Percentiles rank a stretch among this genome's conserved stretches.
phyloP scores from a whole-genome alignment of 1,140 invertebrate genomes.

The Steinernema feltiae region DNA sequence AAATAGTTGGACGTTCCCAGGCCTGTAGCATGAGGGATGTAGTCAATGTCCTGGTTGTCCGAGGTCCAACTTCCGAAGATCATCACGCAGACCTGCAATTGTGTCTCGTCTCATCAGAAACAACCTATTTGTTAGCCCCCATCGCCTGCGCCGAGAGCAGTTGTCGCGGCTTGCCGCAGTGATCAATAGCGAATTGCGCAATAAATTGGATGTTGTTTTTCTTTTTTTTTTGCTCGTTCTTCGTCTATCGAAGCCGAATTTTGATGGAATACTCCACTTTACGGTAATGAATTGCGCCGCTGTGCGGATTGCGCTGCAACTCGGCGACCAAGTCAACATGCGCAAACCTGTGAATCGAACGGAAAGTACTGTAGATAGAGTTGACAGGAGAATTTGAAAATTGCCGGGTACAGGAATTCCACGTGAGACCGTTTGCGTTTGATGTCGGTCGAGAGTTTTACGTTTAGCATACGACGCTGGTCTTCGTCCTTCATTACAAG shows the following conservation, averaged over 20 bases:
- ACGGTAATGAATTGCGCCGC: neutral
- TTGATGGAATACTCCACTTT: neutral
- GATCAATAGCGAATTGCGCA: neutral
- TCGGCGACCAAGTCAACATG: neutral
- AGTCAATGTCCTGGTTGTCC: constrained; percentile 38
- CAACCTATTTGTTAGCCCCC: neutral
- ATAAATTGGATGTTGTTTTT: neutral
- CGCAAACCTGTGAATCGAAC: constrained; percentile 29
- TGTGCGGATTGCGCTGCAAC: neutral
- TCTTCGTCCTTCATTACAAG: constrained; percentile 16
- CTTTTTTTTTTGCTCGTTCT: neutral
- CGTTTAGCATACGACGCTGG: constrained; percentile 9
- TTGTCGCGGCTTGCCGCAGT: neutral
- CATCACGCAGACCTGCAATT: constrained; percentile 43
- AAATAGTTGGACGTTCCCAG: constrained; percentile 19
- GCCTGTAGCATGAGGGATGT: constrained; percentile 2
- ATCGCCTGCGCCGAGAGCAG: too few relatives aligned
- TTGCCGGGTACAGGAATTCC: constrained; percentile 22
- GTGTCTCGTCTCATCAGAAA: neutral
- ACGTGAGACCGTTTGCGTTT: neutral
- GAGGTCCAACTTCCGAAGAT: constrained; percentile 60
- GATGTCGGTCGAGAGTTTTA: neutral
- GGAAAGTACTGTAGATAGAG: constrained; percentile 37
- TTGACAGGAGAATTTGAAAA: constrained; percentile 24
- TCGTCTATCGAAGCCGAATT: neutral